These are phyloP conservation scores for Trachurus trachurus DNA, from an alignment of 2,797 vertebrate genomes.

Conservation along the genomic window DNA sequence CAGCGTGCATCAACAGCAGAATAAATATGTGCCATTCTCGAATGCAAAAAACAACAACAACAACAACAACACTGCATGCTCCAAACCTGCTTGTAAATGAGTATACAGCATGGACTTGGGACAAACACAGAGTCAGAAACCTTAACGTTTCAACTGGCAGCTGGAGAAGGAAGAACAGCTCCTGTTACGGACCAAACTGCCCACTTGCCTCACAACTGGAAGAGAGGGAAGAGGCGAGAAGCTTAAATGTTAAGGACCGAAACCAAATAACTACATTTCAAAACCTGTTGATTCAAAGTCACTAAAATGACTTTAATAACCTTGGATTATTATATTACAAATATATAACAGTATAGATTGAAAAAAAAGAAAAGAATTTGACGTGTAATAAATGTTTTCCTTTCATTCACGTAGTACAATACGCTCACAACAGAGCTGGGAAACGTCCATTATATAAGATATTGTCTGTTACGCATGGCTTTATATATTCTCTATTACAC, in stretches of 20 bases:
- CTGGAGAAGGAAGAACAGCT: conserved; percentile 43
- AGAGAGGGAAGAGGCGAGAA: conserved; percentile 30
- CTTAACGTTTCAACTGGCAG: not conserved
- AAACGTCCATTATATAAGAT: conserved; percentile 62
- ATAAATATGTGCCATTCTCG: not conserved
- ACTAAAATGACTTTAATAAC: conserved; percentile 52
- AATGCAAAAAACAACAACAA: not conserved
- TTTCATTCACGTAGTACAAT: conserved; percentile 54
- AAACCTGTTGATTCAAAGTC: conserved; percentile 48
- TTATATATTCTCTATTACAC: conserved; percentile 72
- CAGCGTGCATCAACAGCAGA: not conserved
- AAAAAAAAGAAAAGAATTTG: conserved; percentile 18
- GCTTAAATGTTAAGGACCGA: conserved; percentile 50
- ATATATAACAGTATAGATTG: conserved; percentile 64
- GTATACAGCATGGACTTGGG: conserved; percentile 3
- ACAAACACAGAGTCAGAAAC: not conserved
- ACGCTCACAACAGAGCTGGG: conserved; percentile 52
- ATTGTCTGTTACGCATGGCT: conserved; percentile 79
- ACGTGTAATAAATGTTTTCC: conserved; percentile 39
- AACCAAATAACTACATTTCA: conserved; percentile 50
- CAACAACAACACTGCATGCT: not conserved
- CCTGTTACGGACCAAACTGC: conserved; percentile 19
- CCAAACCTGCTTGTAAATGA: not conserved
- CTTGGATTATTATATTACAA: conserved; percentile 70
- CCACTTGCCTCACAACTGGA: conserved; percentile 17